These are phyloP conservation scores for Trichogramma pretiosum DNA, from an alignment of 1,140 invertebrate species.

Conservation along the genomic window DNA sequence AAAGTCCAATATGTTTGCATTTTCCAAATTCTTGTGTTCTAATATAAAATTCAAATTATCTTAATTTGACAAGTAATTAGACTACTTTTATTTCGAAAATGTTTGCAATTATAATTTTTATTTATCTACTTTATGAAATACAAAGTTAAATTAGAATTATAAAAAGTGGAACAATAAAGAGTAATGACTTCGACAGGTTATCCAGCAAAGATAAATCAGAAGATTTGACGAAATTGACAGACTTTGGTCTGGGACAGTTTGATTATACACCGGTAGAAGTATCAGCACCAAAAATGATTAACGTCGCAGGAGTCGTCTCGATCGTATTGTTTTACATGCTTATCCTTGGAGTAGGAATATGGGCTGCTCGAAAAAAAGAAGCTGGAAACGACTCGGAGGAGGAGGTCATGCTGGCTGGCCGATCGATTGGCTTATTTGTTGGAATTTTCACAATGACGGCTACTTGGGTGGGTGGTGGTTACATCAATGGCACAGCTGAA, in stretches of 20 bases:
- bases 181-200: no score
- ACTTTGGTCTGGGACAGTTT: conserved; percentile 35
- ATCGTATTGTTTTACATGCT: conserved; percentile 90
- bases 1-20: no score
- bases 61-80: no score
- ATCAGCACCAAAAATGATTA: conserved; percentile 64
- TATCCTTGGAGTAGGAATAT: conserved; percentile 87
- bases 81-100: no score
- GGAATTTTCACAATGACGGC: conserved; percentile 99
- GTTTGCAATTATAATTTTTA: no score
- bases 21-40: no score
- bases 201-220: background rate
- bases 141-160: no score
- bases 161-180: no score
- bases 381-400: conserved; percentile 79
- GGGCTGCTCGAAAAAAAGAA: conserved; percentile 87
- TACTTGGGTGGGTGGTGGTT: conserved; percentile 97
- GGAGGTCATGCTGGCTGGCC: conserved; percentile 93
- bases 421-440: conserved; percentile 91
- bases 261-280: conserved; percentile 30
- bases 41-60: no score
- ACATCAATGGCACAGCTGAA: conserved; percentile 97
- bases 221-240: conserved; percentile 14
- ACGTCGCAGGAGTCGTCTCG: conserved; percentile 82
- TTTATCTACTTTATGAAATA: background rate